Percentiles rank a stretch among this genome's conserved stretches.
phyloP scores from a whole-genome alignment of 2,888 invertebrate genomes.

The Plemyria rubiginata region DNA sequence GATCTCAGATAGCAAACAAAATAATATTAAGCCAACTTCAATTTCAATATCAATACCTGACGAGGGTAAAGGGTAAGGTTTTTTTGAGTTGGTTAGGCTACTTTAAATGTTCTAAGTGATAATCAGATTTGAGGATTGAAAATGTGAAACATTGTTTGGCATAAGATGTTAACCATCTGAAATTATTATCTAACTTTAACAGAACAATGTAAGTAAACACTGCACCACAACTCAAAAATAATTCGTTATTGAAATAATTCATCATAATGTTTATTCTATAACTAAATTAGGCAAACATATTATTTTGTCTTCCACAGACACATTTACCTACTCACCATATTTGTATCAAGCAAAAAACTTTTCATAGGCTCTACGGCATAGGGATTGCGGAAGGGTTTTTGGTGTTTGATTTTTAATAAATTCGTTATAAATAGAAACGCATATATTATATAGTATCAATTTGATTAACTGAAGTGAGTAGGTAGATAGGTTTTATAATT shows the following conservation, averaged over 20 bases:
- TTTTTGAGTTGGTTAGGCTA: constrained; percentile 47
- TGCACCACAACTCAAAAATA: background rate
- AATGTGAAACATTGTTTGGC: constrained; percentile 47
- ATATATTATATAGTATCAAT: background rate
- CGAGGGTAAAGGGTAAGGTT: constrained; percentile 81
- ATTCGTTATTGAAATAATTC: background rate
- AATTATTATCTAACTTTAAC: background rate
- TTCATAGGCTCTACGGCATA: too few relatives aligned
- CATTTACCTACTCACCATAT: background rate
- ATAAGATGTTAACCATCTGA: constrained; percentile 26
- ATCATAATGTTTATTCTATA: background rate
- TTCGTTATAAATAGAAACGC: background rate
- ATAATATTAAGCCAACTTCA: constrained; percentile 68
- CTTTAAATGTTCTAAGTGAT: constrained; percentile 51
- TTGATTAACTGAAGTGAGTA: background rate
- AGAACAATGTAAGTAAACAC: background rate
- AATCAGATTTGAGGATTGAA: constrained; percentile 39
- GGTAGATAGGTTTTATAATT: too few relatives aligned
- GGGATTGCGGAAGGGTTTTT: background rate
- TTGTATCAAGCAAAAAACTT: background rate
- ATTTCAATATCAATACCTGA: constrained; percentile 86
- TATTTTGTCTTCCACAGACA: constrained; percentile 21
- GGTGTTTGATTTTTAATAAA: background rate
- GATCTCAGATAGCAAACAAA: constrained; percentile 54
- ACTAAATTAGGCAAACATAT: background rate